Evolutionary conservation across 2,888 invertebrate genomes (phyloP).

Genomic region (Hermaeophaga mercurialis): DNA sequence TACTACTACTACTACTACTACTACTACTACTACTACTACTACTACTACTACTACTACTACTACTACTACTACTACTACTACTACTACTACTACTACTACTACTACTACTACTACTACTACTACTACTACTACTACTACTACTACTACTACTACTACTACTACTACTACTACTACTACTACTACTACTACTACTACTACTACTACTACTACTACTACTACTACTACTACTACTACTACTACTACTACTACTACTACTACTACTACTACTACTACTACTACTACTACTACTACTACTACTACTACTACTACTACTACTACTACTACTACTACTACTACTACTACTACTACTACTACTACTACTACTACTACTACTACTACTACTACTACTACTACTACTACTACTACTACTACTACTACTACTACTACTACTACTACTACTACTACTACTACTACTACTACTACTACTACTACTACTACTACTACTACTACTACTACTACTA

Average conservation of each 20-base stretch:
- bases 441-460: slow-evolving; percentile 8
- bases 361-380: slow-evolving; percentile 8
- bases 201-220: slow-evolving; percentile 8
- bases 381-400: slow-evolving; percentile 8
- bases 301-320: slow-evolving; percentile 8
- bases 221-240: slow-evolving; percentile 8
- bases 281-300: slow-evolving; percentile 8
- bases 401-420: slow-evolving; percentile 8
- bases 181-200: slow-evolving; percentile 8
- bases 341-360: slow-evolving; percentile 8
- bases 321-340: slow-evolving; percentile 8
- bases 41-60: slow-evolving; percentile 6
- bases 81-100: slow-evolving; percentile 8
- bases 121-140: slow-evolving; percentile 8
- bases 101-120: slow-evolving; percentile 8
- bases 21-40: slow-evolving; percentile 7
- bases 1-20: slow-evolving; percentile 7
- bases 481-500: slow-evolving; percentile 14
- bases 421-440: slow-evolving; percentile 8
- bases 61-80: slow-evolving; percentile 6
- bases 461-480: slow-evolving; percentile 6
- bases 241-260: slow-evolving; percentile 6
- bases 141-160: slow-evolving; percentile 8
- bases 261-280: slow-evolving; percentile 8
- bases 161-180: slow-evolving; percentile 8